Base-by-base conservation (phyloP, 2,797 vertebrate genomes). In the Babyrousa celebensis region DNA sequence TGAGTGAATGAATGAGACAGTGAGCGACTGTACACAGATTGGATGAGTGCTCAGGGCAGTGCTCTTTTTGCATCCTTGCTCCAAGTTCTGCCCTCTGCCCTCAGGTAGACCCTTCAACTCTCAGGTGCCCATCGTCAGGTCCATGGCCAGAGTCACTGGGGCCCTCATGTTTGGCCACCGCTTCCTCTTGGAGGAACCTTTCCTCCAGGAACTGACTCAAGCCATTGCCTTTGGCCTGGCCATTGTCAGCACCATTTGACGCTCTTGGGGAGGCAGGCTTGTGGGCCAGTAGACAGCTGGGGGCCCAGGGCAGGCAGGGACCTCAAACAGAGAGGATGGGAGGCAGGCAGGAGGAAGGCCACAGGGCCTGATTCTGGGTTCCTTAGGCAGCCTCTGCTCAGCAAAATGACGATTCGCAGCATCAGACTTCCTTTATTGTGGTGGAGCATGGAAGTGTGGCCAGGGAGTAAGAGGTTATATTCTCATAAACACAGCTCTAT, bases 131-230 rank as follows among this genome's bases (percentile, higher is more conserved):
- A 89, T 96, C 0, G 86, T 96, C 52, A 88, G 82, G 21, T 29
- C 48, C 48, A 36, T 5, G 0, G 0, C 29, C 20, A 96, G 93
- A 0, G 2, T n/a, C 10, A 93, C 27, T 2, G 92, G 71, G 79
- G 70, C 48, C 60, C 0, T 68, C 1, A 3, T 17, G 27, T 94
- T 40, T 0, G n/a, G 85, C 52, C 40, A 23, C 9, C 1, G 0
- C 77, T 70, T 14, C 80, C 85, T 97, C 80, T 5, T 7, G 0
- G 91, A 90, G 21, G 75, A 78, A 1, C 32, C 58, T 3, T 60
- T 98, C 96, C 98, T 98, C 91, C 52, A 85, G 70, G 95, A 97
- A 56, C 91, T 98, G 86, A 98, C 96, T 87, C 98, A 98, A 97
- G 97, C 98, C 65, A 65, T 97, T 67, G 52, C 96, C 96, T 96